Evolutionary conservation across 2,888 invertebrate species (phyloP), one percentile per base, ranked within the genome.

Genomic region (Altica lythri): DNA sequence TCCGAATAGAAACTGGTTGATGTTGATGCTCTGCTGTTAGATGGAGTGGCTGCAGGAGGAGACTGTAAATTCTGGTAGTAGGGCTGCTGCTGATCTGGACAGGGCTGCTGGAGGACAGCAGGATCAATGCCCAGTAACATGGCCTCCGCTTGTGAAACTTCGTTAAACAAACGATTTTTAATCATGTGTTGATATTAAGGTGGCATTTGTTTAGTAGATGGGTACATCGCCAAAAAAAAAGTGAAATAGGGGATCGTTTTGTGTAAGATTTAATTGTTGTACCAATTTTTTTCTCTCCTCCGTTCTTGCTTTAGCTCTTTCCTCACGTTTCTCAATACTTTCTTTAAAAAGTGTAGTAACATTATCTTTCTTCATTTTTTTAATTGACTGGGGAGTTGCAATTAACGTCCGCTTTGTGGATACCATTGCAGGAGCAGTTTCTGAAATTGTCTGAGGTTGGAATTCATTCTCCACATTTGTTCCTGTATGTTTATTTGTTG

Each of bases 81-180:
- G 22, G 40, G 22, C 40, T 40, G 40, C 40, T 40, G 40, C 19
- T n/a, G n/a, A n/a, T 17, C 18, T 14, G 10, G 35, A 12, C 14
- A 10, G 2, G 42, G 25, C 42, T 42, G 42, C 42, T 42, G 42
- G 3, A 5, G 42, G 9, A 10, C 42, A 42, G 37, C 37, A 16
- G 37, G 37, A 37, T 9, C 3, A 17, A 47, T 53, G 29, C 30
- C 22, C 18, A 53, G 42, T 53, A 53, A 19, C 38, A 10, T 47
- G 47, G 14, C 50, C 13, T 50, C 50, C 14, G 34, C 50, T 14
- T 50, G 30, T 46, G 55, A 52, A n/a, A 55, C 55, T 32, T 16
- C 55, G 3, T 40, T 25, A 22, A 32, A 55, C 6, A 55, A 32
- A 19, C 30, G 25, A 22, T 45, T 57, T 53, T 30, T 57, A 17